A percentile compares a stretch with the other conserved stretches of the same genome.
These are phyloP conservation scores for Eilema griseolum DNA, from an alignment of 2,888 invertebrate genomes.

Conservation along the genomic window DNA sequence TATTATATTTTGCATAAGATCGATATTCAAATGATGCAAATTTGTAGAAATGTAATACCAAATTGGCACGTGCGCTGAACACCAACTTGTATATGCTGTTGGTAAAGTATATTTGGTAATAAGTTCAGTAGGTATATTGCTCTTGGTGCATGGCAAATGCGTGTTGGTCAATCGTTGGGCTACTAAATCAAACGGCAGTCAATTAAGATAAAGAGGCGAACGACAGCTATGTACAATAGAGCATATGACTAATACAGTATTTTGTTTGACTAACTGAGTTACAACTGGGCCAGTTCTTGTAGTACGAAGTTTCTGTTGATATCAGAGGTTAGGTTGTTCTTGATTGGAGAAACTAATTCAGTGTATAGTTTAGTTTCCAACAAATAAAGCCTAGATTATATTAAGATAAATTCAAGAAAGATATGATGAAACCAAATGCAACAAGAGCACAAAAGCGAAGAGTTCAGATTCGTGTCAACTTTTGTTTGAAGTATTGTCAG, in stretches of 20 bases:
- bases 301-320: constrained; percentile 67
- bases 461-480: not conserved
- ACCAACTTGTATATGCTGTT: constrained; percentile 60
- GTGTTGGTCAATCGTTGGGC: constrained; percentile 65
- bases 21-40: constrained; percentile 38
- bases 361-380: not conserved
- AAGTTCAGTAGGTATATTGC: constrained; percentile 48
- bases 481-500: not conserved
- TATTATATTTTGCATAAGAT: constrained; percentile 45
- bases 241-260: constrained; percentile 81
- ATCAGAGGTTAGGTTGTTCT: constrained; percentile 34
- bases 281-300: constrained; percentile 61
- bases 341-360: constrained; percentile 11
- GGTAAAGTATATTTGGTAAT: constrained; percentile 46
- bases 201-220: constrained; percentile 84
- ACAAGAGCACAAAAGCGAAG: not conserved
- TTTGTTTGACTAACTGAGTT: constrained; percentile 82
- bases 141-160: constrained; percentile 50
- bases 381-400: not conserved
- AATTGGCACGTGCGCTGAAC: constrained; percentile 58
- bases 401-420: not conserved
- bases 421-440: not conserved
- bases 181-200: constrained; percentile 85
- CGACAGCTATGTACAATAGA: constrained; percentile 82
- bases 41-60: constrained; percentile 37